Base-by-base conservation (phyloP, 2,797 vertebrate genomes). In the Syngnathus rostellatus region DNA sequence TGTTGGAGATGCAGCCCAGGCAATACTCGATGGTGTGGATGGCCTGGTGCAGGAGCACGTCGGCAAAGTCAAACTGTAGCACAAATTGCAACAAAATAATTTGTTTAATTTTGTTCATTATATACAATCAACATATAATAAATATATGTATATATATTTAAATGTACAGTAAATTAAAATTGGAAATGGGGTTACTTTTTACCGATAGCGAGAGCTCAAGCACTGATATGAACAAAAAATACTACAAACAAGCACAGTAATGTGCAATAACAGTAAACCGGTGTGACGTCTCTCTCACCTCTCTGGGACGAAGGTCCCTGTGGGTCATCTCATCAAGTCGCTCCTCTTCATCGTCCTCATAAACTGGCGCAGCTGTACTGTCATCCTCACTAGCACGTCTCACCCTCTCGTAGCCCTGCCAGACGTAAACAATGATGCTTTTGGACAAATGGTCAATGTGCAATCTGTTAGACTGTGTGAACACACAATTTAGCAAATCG, bases 1-100 rank as follows among this genome's bases (percentile, higher is more conserved):
- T 98, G 88, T 99, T 99, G 70, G 97, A 98, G 74, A 99, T 94
- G 88, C 97, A 98, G 77, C 97, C 97, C 76, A 99, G 90, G 76
- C 97, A 98, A 84, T 91, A 99, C 76, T 99, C 97, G 1, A 99
- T 99, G 71, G 97, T 98, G 81, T 98, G 97, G 77, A 99, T 99
- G 63, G 94, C 87, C 83, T 98, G 97, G 72, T 98, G 92, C 69
- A 99, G 92, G 71, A 96, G 93, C 48, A 88, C 63, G 7, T 98
- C 95, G n/a, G 92, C 94, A 63, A 98, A 93, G 87, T 94, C 88
- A 87, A 99, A 98, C 97, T 98, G 86, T 59, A 90, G 89, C 54
- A 84, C 51, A 81, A 43, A 37, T 66, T 37, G 68, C 75, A 54
- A 17, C 46, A 70, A 5, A 21, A n/a, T n/a, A n/a, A n/a, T n/a